Conservation (phyloP, 2,113 vertebrate genomes). For the Thalassarche chlororhynchos region DNA sequence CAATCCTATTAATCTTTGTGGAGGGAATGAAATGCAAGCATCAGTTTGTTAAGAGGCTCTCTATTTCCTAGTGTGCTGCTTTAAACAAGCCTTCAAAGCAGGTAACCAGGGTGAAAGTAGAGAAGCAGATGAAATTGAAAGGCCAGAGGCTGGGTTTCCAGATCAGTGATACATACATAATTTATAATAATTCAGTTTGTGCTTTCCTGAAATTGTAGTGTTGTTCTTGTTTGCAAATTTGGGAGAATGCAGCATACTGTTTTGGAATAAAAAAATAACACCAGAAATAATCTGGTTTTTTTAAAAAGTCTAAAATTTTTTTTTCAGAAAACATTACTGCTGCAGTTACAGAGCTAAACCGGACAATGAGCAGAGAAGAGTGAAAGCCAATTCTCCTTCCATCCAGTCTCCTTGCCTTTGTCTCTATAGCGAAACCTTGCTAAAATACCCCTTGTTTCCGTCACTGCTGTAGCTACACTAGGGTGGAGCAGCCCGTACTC, state of each 20-base stretch:
- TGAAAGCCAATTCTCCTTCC: not conserved
- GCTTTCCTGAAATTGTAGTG: not conserved
- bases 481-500: not conserved
- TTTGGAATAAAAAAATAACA: not conserved
- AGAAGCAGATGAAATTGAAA: not conserved
- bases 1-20: not conserved
- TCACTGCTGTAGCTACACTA: not conserved
- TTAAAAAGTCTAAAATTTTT: not conserved
- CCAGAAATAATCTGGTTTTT: not conserved
- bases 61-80: not conserved
- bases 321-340: not conserved
- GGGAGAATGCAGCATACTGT: not conserved
- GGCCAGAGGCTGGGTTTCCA: not conserved
- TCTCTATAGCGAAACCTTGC: not conserved
- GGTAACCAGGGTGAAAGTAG: not conserved
- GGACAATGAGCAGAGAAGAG: not conserved
- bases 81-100: not conserved
- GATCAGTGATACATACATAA: not conserved
- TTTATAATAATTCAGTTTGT: not conserved
- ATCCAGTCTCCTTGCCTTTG: not conserved
- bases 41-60: not conserved
- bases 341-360: not conserved
- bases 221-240: not conserved
- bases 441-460: not conserved
- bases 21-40: not conserved